phyloP scores from a whole-genome alignment of 2,797 vertebrate species.

The Phoebastria nigripes region DNA sequence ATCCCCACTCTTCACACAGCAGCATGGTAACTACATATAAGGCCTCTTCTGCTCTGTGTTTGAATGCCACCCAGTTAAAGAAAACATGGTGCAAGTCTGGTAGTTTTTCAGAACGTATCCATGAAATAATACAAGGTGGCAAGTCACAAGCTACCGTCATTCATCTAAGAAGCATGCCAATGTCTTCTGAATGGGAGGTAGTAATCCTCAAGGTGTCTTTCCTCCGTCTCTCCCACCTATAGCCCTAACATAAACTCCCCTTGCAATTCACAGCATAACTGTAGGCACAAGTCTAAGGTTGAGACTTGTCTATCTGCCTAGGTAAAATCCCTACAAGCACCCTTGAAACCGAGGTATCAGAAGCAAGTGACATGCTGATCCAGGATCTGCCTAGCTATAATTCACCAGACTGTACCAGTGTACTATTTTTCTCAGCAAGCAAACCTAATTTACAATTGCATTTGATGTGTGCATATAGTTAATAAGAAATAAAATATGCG shows the following conservation, averaged over 20 bases:
- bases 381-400: background rate
- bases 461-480: background rate
- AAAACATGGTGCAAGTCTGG: background rate
- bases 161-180: background rate
- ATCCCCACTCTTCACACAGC: background rate
- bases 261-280: background rate
- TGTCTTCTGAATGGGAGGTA: background rate
- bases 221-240: background rate
- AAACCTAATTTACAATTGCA: background rate
- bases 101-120: background rate
- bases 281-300: background rate
- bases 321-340: background rate
- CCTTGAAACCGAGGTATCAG: background rate
- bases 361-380: background rate
- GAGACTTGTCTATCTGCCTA: background rate
- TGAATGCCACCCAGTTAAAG: background rate
- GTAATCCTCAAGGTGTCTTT: background rate
- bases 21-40: background rate
- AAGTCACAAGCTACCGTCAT: background rate
- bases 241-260: background rate
- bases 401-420: background rate
- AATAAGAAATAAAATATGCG: slow-evolving; percentile 1
- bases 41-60: background rate
- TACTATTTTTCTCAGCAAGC: background rate
- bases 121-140: background rate